Percentiles rank a stretch among this genome's conserved stretches.
Conservation (phyloP, 2,113 vertebrate species). For the Pagrus major region DNA sequence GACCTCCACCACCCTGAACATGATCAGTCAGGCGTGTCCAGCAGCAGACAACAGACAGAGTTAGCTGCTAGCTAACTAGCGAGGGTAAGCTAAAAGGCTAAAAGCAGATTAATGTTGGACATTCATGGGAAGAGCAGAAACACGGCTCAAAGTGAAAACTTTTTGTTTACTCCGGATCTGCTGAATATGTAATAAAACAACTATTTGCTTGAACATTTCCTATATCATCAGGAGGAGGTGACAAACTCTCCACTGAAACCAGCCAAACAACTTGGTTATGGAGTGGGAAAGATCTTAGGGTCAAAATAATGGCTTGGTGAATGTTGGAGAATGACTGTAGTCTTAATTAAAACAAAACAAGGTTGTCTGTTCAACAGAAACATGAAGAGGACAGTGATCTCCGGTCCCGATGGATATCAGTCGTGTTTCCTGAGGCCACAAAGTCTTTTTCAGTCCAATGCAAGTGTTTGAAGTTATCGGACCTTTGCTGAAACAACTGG, state of each 20-base stretch:
- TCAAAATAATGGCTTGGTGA: background rate
- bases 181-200: background rate
- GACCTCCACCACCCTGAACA: conserved; percentile 40
- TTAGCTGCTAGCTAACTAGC: background rate
- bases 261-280: background rate
- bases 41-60: conserved; percentile 2
- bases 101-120: background rate
- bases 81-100: background rate
- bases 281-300: background rate
- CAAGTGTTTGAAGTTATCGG: background rate
- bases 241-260: background rate
- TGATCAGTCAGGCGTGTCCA: conserved; percentile 17
- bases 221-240: too few species aligned
- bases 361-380: background rate
- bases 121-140: background rate
- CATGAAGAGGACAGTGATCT: too few species aligned
- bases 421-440: background rate
- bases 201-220: too few species aligned
- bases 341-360: background rate
- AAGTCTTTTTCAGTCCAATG: background rate
- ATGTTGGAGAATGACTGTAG: background rate
- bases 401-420: background rate
- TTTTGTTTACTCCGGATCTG: background rate
- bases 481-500: background rate
- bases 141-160: background rate